These are phyloP conservation scores for Lacerta bilineata DNA, from an alignment of 2,797 vertebrate species.

Conservation along the genomic window DNA sequence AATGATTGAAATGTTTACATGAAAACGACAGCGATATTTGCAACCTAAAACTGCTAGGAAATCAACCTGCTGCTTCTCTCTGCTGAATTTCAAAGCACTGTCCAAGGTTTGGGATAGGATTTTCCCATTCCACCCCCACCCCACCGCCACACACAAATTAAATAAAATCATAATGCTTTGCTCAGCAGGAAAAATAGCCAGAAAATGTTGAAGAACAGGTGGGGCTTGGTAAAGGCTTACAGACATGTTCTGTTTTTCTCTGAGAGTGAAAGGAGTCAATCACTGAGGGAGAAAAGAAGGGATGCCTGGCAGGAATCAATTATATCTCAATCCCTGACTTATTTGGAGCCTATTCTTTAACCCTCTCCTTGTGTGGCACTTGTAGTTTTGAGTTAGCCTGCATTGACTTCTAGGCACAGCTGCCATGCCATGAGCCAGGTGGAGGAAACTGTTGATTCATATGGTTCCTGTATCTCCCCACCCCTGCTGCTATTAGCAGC, in stretches of 20 bases:
- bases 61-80: neutral
- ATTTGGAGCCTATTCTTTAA: neutral
- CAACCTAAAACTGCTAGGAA: neutral
- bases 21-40: constrained; percentile 10
- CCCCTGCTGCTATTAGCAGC: too few species aligned
- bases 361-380: neutral
- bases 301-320: too few species aligned
- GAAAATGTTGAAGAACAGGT: neutral
- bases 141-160: neutral
- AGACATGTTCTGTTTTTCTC: neutral
- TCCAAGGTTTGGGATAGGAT: neutral
- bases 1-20: neutral
- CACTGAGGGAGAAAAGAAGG: neutral
- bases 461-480: too few species aligned
- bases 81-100: neutral
- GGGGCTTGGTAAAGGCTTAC: neutral
- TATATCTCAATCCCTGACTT: too few species aligned
- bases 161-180: neutral
- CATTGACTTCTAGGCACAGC: neutral
- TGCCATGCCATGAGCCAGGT: neutral
- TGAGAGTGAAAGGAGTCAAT: neutral
- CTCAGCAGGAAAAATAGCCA: neutral
- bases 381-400: neutral
- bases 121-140: neutral
- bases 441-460: neutral